phyloP scores from a whole-genome alignment of 2,797 vertebrate genomes.

The Sphenodon punctatus region DNA sequence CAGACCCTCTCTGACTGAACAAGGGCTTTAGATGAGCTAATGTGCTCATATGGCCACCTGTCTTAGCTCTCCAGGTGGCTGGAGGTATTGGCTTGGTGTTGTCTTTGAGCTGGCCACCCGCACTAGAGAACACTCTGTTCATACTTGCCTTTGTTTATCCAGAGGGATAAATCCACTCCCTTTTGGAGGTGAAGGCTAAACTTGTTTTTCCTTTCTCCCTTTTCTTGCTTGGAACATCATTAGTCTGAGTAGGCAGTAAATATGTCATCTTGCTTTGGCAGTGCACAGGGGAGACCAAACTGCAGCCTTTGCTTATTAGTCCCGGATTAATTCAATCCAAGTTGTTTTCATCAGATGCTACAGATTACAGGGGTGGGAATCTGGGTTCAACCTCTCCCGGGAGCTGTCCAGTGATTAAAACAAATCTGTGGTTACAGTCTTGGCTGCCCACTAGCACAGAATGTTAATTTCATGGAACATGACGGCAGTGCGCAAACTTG shows the following conservation, averaged over 20 bases:
- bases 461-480: constrained; percentile 63
- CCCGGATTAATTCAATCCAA: constrained; percentile 69
- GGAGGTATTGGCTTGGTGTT: background rate
- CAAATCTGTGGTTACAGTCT: constrained; percentile 59
- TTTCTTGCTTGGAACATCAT: constrained; percentile 57
- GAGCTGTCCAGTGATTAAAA: constrained; percentile 75
- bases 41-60: background rate
- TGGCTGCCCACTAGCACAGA: constrained; percentile 69
- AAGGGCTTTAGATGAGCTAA: constrained; percentile 9
- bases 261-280: constrained; percentile 68
- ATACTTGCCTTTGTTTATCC: constrained; percentile 36
- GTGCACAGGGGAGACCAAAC: constrained; percentile 33
- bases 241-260: constrained; percentile 59
- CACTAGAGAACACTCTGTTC: constrained; percentile 36
- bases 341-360: constrained; percentile 74
- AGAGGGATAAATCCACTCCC: constrained; percentile 58
- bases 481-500: constrained; percentile 43
- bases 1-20: background rate
- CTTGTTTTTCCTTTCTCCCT: constrained; percentile 60
- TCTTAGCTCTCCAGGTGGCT: constrained; percentile 1
- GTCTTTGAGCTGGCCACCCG: constrained; percentile 9
- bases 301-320: constrained; percentile 57
- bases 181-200: constrained; percentile 60
- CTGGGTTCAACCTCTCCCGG: constrained; percentile 57
- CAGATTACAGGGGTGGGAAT: constrained; percentile 70